Evolutionary conservation across 1,140 invertebrate genomes (phyloP).

Genomic region (Delia radicum): DNA sequence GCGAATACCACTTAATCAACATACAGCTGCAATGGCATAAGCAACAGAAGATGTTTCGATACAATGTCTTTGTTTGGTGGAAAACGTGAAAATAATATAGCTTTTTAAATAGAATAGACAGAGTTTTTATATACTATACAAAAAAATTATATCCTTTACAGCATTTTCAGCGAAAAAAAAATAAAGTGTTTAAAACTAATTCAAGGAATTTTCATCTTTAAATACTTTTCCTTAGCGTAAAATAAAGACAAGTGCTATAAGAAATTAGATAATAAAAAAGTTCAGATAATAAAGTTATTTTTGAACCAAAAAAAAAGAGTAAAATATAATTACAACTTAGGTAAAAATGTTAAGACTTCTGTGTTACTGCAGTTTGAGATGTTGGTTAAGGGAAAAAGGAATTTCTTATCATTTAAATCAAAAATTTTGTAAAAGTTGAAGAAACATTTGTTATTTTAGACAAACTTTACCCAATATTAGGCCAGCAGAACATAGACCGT

Average conservation of each 20-base stretch:
- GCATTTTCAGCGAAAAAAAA: neutral
- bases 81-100: neutral
- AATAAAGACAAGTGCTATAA: neutral
- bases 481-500: too few species aligned
- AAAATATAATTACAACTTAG: neutral
- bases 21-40: neutral
- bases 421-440: too few species aligned
- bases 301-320: neutral
- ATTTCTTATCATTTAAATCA: neutral
- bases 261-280: neutral
- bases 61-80: neutral
- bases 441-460: too few species aligned
- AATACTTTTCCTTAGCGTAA: neutral
- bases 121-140: neutral
- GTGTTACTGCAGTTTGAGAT: neutral
- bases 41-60: neutral
- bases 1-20: neutral
- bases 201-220: neutral
- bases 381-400: neutral
- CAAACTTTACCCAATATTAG: too few species aligned
- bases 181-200: neutral
- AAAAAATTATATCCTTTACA: neutral
- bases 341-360: neutral
- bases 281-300: conserved; percentile 3
- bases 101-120: neutral